phyloP scores from a whole-genome alignment of 2,797 vertebrate species.

The Cossypha niveicapilla region DNA sequence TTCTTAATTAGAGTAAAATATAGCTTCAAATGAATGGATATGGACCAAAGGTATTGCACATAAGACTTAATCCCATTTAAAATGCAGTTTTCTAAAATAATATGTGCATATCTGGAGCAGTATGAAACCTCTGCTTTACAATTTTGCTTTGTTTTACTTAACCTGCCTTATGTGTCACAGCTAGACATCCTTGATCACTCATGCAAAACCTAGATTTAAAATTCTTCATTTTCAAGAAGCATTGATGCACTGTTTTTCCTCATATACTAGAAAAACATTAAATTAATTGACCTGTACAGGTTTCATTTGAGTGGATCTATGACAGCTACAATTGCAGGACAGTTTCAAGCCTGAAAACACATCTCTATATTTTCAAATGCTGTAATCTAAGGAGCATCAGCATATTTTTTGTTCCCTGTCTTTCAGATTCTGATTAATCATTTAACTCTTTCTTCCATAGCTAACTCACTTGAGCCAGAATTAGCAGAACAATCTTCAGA shows the following conservation, averaged over 20 bases:
- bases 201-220: neutral
- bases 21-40: neutral
- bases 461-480: neutral
- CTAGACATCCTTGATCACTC: neutral
- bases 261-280: neutral
- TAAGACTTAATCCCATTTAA: neutral
- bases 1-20: neutral
- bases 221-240: conserved; percentile 1
- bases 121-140: neutral
- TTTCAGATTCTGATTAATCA: neutral
- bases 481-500: neutral
- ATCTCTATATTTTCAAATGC: neutral
- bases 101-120: neutral
- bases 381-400: neutral
- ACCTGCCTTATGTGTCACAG: neutral
- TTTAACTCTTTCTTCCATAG: neutral
- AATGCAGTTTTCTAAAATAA: neutral
- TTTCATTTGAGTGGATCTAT: conserved; percentile 49
- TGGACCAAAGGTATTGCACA: neutral
- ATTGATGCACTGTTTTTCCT: neutral
- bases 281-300: conserved; percentile 55
- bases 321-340: conserved; percentile 43
- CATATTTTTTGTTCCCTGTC: neutral
- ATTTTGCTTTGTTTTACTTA: neutral
- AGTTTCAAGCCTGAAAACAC: conserved; percentile 29